Conservation (phyloP, 2,888 invertebrate species). For the Thecophora atra region DNA sequence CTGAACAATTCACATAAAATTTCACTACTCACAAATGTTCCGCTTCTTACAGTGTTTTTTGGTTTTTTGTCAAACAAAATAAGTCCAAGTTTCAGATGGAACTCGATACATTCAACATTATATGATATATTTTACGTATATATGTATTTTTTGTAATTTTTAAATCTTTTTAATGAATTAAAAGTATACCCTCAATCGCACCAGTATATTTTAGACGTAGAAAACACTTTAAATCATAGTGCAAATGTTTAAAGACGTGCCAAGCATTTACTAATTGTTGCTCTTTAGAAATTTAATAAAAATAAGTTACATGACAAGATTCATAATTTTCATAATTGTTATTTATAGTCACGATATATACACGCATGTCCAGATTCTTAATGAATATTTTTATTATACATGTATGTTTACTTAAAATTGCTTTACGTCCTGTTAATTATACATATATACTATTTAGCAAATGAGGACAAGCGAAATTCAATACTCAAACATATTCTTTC, state of each 20-base stretch:
- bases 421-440: too few species aligned
- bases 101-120: not conserved
- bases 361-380: not conserved
- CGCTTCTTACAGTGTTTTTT: too few species aligned
- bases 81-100: too few species aligned
- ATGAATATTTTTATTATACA: not conserved
- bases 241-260: constrained; percentile 14
- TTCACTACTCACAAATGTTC: too few species aligned
- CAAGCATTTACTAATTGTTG: constrained; percentile 16
- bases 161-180: too few species aligned
- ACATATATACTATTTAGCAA: too few species aligned
- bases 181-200: too few species aligned
- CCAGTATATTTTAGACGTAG: not conserved
- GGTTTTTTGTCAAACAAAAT: too few species aligned
- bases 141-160: too few species aligned
- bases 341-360: not conserved
- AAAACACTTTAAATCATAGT: not conserved
- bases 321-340: not conserved
- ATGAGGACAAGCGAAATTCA: too few species aligned
- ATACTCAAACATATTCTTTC: not conserved
- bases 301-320: not conserved
- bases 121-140: not conserved
- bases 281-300: not conserved
- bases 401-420: not conserved
- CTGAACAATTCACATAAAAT: not conserved